Conservation (phyloP, 2,888 invertebrate genomes). For the Drosophila merina region DNA sequence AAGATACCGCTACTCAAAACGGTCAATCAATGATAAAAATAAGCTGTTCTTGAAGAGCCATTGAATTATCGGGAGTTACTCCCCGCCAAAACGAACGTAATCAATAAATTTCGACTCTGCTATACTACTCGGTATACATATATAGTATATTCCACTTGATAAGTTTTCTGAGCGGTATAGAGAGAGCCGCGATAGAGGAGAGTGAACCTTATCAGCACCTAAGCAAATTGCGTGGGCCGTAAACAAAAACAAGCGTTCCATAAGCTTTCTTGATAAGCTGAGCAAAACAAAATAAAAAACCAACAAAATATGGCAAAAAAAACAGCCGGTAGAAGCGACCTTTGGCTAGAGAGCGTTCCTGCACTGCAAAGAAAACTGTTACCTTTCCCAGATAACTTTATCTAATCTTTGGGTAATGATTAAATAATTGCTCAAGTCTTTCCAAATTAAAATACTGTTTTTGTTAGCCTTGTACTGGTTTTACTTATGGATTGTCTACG, state of each 20-base stretch:
- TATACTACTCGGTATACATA: not conserved
- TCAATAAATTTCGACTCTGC: conserved; percentile 24
- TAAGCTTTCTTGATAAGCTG: conserved; percentile 35
- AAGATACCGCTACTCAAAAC: conserved; percentile 72
- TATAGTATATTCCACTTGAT: conserved; percentile 10
- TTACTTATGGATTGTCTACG: not conserved
- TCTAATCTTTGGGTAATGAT: not conserved
- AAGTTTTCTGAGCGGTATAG: not conserved
- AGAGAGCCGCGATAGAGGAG: not conserved
- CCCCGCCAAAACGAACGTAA: conserved; percentile 6
- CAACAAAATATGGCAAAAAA: conserved; percentile 16
- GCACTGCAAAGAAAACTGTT: conserved; percentile 10
- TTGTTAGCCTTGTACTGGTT: not conserved
- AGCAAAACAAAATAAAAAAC: conserved; percentile 24
- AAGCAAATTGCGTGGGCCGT: conserved; percentile 67
- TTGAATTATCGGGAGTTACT: not conserved
- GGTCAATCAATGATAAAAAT: conserved; percentile 63
- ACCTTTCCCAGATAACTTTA: not conserved
- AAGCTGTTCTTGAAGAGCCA: conserved; percentile 24
- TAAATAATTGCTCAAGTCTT: not conserved
- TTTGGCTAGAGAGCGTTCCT: conserved; percentile 25
- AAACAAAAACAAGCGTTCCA: conserved; percentile 67
- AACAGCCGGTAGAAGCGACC: conserved; percentile 38
- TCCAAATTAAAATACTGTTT: not conserved
- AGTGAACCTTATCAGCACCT: conserved; percentile 57